Conservation (phyloP, 2,113 vertebrate genomes). For the Paralichthys olivaceus region DNA sequence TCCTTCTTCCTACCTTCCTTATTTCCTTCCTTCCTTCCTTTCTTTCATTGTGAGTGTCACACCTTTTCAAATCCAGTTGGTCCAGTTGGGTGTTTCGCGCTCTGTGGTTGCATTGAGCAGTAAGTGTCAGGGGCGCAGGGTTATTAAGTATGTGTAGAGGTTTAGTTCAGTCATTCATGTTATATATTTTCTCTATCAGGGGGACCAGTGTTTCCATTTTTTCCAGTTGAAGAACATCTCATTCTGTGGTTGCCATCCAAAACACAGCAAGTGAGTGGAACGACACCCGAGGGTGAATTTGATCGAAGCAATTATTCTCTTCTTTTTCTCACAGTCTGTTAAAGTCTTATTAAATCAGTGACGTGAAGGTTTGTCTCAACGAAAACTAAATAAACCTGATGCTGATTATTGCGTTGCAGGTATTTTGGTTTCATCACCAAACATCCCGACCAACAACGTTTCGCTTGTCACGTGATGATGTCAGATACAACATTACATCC, state of each 20-base stretch:
- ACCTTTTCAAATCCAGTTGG: background rate
- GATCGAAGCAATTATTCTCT: background rate
- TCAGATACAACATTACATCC: slow-evolving; percentile 89
- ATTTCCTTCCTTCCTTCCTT: background rate
- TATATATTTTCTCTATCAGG: slow-evolving; percentile 71
- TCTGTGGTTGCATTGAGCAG: too few relatives aligned
- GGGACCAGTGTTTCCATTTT: slow-evolving; percentile 93
- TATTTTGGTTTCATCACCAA: slow-evolving; percentile 98
- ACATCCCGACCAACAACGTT: slow-evolving; percentile 92
- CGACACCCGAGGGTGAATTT: background rate
- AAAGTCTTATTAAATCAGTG: background rate
- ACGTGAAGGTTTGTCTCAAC: background rate
- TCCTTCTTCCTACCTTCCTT: background rate
- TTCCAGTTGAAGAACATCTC: slow-evolving; percentile 98
- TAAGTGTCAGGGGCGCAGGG: too few relatives aligned
- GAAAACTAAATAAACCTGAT: background rate
- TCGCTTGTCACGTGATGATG: slow-evolving; percentile 96
- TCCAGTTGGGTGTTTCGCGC: too few relatives aligned
- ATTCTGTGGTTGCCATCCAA: slow-evolving; percentile 94
- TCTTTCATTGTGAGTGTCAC: background rate
- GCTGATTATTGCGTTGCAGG: slow-evolving; percentile 74
- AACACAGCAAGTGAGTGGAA: slow-evolving; percentile 89
- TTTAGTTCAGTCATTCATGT: background rate
- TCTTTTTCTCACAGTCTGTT: background rate
- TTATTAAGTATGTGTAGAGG: too few relatives aligned